phyloP scores from a whole-genome alignment of 2,113 vertebrate species.

The Empidonax alnorum region DNA sequence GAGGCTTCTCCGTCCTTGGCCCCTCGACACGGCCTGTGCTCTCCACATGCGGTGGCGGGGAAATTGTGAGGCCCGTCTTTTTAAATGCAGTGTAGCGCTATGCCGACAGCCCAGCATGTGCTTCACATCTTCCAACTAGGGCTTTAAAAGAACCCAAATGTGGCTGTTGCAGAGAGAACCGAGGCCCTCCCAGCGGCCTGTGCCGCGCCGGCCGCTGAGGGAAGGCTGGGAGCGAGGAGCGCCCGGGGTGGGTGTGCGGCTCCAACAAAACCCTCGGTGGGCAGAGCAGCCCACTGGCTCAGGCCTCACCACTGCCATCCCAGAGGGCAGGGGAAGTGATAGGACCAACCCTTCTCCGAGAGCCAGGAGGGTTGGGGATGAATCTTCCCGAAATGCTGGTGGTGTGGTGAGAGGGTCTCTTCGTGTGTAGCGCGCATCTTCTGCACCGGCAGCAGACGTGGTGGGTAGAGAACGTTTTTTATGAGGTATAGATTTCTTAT shows the following conservation, averaged over 20 bases:
- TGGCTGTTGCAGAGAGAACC: neutral
- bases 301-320: accelerated
- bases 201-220: accelerated
- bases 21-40: neutral
- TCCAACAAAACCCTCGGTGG: accelerated
- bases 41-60: accelerated
- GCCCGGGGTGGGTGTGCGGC: accelerated
- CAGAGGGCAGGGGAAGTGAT: neutral
- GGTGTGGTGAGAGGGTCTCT: neutral
- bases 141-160: neutral
- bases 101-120: neutral
- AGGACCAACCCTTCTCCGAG: accelerated
- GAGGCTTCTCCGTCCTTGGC: accelerated
- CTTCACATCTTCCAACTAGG: neutral
- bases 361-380: accelerated
- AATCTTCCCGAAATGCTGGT: accelerated
- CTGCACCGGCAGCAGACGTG: accelerated
- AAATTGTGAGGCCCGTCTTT: accelerated
- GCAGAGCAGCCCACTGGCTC: neutral
- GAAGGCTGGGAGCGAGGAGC: accelerated
- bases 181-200: neutral
- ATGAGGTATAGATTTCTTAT: neutral
- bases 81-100: accelerated
- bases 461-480: neutral
- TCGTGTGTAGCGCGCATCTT: accelerated